Base-by-base conservation (phyloP, 2,888 invertebrate genomes). In the Lissonota sp. region DNA sequence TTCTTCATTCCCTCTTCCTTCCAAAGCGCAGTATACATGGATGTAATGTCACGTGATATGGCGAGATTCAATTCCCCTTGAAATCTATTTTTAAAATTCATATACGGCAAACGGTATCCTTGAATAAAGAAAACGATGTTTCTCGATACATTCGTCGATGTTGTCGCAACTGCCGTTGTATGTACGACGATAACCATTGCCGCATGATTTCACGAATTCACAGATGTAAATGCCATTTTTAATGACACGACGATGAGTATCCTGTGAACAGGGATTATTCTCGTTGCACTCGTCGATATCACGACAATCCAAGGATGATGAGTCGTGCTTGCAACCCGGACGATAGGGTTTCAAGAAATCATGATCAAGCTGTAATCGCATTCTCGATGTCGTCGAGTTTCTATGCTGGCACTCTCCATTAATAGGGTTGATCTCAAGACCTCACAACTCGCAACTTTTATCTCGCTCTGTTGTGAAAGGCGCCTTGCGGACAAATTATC, bases 241-340 rank as follows among this genome's bases (percentile, higher is more conserved):
- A 72, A 91, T 91, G 14, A 87, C 82, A 58, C 91, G 91, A 53
- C 72, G 70, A 60, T 85, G 84, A 6, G 77, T 84, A 1, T 67
- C 79, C 10, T 86, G 86, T 5, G 87, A 85, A 72, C 91, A 91
- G 81, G 91, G 91, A 57, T 93, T 92, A 80, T 95, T 95, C 88
- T 95, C 94, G 4, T 88, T 84, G 66, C 95, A 95, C 85, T 95
- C 95, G 88, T 95, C 93, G 62, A 95, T 92, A 86, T 95, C 95
- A 93, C 87, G 51, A 82, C 91, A 91, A 4, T 93, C 93, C 76
- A 93, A 93, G 42, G 74, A 66, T 0, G 86, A 84, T 4, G 82
- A 82, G 73, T 85, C 90, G 4, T 91, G 70, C 44, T 57, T 78
- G 71, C 78, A 81, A 40, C 81, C 81, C 7, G 26, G 60, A 5